These are phyloP conservation scores for Malurus splendens DNA, from an alignment of 2,797 vertebrate species.

Conservation along the genomic window DNA sequence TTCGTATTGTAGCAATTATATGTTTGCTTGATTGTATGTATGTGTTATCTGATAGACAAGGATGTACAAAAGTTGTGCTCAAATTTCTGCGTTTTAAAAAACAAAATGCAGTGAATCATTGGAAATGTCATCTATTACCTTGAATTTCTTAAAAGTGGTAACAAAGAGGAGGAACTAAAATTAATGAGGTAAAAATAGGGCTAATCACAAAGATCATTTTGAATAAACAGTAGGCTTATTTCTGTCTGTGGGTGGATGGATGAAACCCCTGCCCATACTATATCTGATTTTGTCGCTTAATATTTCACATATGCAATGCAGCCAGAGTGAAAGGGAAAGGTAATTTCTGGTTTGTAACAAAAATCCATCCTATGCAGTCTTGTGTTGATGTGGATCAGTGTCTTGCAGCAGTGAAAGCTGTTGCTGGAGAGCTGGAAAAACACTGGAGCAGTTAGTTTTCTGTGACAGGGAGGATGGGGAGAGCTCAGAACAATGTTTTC, in stretches of 20 bases:
- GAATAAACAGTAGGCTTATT: neutral
- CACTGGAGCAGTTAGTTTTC: neutral
- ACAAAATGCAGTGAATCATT: neutral
- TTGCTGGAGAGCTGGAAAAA: neutral
- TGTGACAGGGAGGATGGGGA: neutral
- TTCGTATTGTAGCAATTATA: neutral
- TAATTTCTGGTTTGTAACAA: neutral
- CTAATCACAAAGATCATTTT: neutral
- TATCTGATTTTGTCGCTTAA: neutral
- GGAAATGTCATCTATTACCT: neutral
- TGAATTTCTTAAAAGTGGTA: neutral
- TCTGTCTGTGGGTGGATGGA: neutral
- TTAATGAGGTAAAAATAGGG: neutral
- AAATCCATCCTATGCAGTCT: neutral
- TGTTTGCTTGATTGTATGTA: neutral
- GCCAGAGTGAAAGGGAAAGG: neutral
- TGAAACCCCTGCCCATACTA: neutral
- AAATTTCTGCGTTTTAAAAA: neutral
- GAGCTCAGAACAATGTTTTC: neutral
- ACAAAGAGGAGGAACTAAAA: neutral
- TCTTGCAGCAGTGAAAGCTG: neutral
- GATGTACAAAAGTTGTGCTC: neutral
- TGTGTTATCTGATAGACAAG: neutral
- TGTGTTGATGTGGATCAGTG: neutral
- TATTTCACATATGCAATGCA: neutral